phyloP scores from a whole-genome alignment of 2,113 vertebrate genomes.

The Rhynchomys soricoides region DNA sequence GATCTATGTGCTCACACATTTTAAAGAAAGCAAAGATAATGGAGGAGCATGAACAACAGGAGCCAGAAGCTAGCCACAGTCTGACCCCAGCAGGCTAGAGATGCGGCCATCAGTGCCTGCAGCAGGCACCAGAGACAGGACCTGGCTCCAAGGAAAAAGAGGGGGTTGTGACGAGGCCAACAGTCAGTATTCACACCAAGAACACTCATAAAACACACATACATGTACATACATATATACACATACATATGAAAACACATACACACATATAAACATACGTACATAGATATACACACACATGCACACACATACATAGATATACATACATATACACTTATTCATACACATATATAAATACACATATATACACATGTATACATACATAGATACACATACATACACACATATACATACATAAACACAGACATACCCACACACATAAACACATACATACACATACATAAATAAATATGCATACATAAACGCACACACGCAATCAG shows the following conservation, averaged over 20 bases:
- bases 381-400: background rate
- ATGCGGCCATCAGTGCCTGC: rapidly evolving
- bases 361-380: background rate
- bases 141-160: background rate
- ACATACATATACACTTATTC: background rate
- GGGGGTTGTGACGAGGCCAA: background rate
- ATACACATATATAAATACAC: background rate
- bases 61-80: background rate
- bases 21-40: conserved; percentile 6
- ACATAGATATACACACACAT: background rate
- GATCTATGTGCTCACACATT: background rate
- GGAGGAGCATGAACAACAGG: background rate
- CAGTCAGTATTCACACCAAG: background rate
- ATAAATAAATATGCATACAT: background rate
- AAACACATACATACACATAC: background rate
- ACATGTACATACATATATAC: background rate
- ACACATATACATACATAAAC: background rate
- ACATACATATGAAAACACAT: background rate
- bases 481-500: background rate
- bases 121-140: background rate
- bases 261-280: rapidly evolving
- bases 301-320: background rate
- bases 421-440: background rate
- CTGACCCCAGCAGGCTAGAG: rapidly evolving
- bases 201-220: background rate